A percentile compares a stretch with the other conserved stretches of the same genome.
Evolutionary conservation across 2,888 invertebrate genomes (phyloP).

Genomic region (Campopleginae sp.): DNA sequence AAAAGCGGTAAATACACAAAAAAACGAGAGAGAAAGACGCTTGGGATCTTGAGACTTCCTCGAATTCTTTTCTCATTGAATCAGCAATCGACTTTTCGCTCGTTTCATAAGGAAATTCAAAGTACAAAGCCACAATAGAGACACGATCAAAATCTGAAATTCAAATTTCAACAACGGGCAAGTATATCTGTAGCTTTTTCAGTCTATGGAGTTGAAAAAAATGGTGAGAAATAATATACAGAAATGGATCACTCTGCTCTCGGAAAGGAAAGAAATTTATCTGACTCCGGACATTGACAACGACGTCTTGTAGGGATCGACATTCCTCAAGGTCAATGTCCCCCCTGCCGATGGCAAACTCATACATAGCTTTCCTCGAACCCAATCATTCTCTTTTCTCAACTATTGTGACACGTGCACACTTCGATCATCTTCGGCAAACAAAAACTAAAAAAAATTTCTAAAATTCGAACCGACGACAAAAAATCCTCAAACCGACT

Average conservation of each 20-base stretch:
- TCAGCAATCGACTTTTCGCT: constrained; percentile 53
- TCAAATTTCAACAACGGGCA: constrained; percentile 35
- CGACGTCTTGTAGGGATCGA: no score
- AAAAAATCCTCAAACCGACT: no score
- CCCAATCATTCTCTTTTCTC: no score
- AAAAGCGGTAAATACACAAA: constrained; percentile 18
- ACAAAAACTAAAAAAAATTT: no score
- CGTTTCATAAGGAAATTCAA: constrained; percentile 44
- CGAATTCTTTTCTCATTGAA: constrained; percentile 38
- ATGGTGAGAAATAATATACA: background rate
- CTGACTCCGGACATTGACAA: background rate
- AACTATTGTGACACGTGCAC: no score
- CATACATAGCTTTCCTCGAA: no score
- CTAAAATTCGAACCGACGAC: no score
- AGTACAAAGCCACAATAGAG: constrained; percentile 31
- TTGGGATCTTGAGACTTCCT: background rate
- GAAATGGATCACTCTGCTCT: constrained; percentile 1
- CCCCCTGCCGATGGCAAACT: no score
- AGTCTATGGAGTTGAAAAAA: background rate
- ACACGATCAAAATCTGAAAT: constrained; percentile 59
- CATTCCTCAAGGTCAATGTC: no score
- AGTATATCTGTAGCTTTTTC: background rate
- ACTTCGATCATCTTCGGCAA: no score
- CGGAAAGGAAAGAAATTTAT: background rate
- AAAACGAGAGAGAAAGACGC: constrained; percentile 31